Percentiles rank a stretch among this genome's conserved stretches.
Conservation (phyloP, 2,113 vertebrate genomes). For the Anthoscopus minutus region DNA sequence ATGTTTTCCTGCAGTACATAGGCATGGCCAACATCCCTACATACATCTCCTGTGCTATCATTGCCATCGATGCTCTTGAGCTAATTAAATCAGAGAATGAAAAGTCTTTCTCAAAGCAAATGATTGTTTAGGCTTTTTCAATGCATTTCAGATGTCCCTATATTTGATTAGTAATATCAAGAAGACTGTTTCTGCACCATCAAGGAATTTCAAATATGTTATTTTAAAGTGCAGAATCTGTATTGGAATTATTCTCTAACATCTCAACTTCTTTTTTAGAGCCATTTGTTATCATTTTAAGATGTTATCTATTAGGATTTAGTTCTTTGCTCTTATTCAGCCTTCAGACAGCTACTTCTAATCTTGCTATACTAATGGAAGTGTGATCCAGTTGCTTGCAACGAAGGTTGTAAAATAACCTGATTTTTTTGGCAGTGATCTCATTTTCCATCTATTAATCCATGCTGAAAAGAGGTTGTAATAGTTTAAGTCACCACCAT, state of each 20-base stretch:
- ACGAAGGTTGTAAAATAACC: not conserved
- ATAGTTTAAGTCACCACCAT: not conserved
- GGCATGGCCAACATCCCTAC: not conserved
- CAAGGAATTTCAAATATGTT: not conserved
- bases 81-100: not conserved
- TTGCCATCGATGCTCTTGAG: not conserved
- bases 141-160: not conserved
- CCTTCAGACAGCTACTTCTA: not conserved
- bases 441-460: not conserved
- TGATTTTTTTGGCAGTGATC: not conserved
- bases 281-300: not conserved
- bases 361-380: not conserved
- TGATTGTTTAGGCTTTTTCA: not conserved
- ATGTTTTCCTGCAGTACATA: not conserved
- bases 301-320: not conserved
- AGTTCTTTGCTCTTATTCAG: not conserved
- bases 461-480: not conserved
- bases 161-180: not conserved
- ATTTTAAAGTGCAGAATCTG: not conserved
- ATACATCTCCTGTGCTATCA: fast-evolving
- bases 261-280: not conserved
- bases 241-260: not conserved
- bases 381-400: not conserved
- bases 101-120: not conserved
- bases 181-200: not conserved